Base-by-base conservation (phyloP, 2,888 invertebrate genomes). In the Mesochorus sp. region DNA sequence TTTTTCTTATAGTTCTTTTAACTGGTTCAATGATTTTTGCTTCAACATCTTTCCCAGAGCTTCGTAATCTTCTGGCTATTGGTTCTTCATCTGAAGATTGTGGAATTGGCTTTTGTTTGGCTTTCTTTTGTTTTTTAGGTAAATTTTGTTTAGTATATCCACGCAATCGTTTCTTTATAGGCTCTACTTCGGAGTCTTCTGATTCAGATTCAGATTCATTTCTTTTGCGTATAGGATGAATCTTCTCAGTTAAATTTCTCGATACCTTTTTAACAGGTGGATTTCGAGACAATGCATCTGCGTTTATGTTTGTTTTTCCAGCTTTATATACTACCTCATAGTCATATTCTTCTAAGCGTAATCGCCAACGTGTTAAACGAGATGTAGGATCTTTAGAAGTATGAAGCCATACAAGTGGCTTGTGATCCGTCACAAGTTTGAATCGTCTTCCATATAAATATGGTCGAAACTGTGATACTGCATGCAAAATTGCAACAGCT, bases 361-460 rank as follows among this genome's bases (percentile, higher is more conserved):
- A 26, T 1, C 59, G 70, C 70, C 70, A 70, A 1, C 70, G 59
- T 3, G 59, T 70, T 4, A 59, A 3, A 0, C 70, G 59, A n/a
- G 70, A 70, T 17, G 70, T 71, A 6, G 70, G 70, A 42, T 70
- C 70, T 2, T 70, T 70, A 10, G 70, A 42, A 5, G 70, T 70
- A 10, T 70, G 68, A 0, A 70, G 5, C 68, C 68, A 68, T 8
- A 68, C 68, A 0, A 68, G 8, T 14, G 70, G 70, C 5, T 70
- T 70, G 8, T 70, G 70, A 12, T 70, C 70, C 0, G 70, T 71
- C 19, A 70, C 67, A 0, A 68, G 31, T 44, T 55, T 57, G 3
- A 68, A 68, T 0, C 8, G 55, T 34, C 55, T 42, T 8, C 68
- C 68, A 8, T 68, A 68, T 12, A 68, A n/a, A 21, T 57, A 61